Evolutionary conservation across 2,797 vertebrate species (phyloP).

Genomic region (Numenius phaeopus): DNA sequence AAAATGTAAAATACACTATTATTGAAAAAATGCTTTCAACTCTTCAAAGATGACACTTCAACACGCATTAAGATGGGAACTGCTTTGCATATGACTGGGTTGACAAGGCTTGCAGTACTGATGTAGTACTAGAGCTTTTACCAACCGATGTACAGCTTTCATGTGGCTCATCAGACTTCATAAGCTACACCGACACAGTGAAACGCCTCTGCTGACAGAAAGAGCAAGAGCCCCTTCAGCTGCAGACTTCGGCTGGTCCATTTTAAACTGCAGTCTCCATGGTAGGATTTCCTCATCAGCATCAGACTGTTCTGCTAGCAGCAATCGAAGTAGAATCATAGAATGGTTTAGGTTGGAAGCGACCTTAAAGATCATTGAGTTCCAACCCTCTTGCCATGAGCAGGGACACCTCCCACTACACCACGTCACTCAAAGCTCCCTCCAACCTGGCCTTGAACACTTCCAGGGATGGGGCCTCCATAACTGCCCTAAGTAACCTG

Average conservation of each 20-base stretch:
- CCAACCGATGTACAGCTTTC: neutral
- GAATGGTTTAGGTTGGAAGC: too few relatives aligned
- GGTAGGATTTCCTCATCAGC: neutral
- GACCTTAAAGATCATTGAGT: too few relatives aligned
- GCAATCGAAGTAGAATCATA: neutral
- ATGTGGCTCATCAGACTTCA: slow-evolving; percentile 35
- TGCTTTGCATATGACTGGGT: neutral
- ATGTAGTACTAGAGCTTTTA: neutral
- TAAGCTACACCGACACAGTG: neutral
- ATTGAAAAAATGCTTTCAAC: neutral
- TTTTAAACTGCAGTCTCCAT: neutral
- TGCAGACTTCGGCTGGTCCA: neutral
- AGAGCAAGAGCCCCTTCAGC: neutral
- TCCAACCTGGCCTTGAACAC: too few relatives aligned
- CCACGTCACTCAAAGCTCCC: too few relatives aligned
- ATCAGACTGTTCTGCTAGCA: neutral
- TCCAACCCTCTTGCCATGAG: too few relatives aligned
- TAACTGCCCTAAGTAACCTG: too few relatives aligned
- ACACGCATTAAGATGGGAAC: neutral
- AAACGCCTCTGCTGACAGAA: slow-evolving; percentile 5
- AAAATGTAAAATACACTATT: neutral
- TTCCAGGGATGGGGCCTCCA: too few relatives aligned
- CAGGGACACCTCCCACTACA: too few relatives aligned
- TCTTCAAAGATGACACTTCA: neutral
- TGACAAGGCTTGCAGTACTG: neutral